Base-by-base conservation (phyloP, 2,888 invertebrate genomes). In the Aphidoletes aphidimyza region DNA sequence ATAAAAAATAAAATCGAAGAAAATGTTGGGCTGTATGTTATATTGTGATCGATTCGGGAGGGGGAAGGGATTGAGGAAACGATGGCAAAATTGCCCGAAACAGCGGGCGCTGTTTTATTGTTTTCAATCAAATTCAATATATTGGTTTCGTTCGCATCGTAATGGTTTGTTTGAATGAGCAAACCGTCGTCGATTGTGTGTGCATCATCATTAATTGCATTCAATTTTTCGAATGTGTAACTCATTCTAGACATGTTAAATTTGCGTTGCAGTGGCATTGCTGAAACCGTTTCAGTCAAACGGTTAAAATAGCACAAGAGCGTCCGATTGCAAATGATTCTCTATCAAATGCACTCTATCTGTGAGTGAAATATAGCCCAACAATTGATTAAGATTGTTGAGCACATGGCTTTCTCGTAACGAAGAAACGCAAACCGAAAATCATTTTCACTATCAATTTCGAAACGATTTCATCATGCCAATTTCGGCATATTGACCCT, bases 111-210 rank as follows among this genome's bases (percentile, higher is more conserved):
- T n/a, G 22, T 54, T 54, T 54, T 54, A 26, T 54, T 26, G 11
- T 54, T 54, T 47, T 54, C 26, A 22, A 54, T 26, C 54, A 54
- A 54, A 54, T 54, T 11, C 54, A 54, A 54, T n/a, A n/a, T n/a
- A 54, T 54, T 54, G 54, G 54, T 54, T 54, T 54, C 54, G 26
- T 54, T 54, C 6, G 54, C 26, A 22, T 54, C 54, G 8, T n/a
- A n/a, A n/a, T n/a, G n/a, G n/a, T n/a, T n/a, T n/a, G n/a, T n/a
- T n/a, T n/a, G n/a, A n/a, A n/a, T n/a, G n/a, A n/a, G n/a, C n/a
- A n/a, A n/a, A n/a, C n/a, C 26, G 54, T 54, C 47, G n/a, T 54
- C 54, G 54, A 54, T 54, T 54, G n/a, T n/a, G n/a, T 54, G 22
- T 54, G 26, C 26, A 54, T 54, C 54, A 22, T 54, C 22, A n/a